phyloP scores from a whole-genome alignment of 1,140 invertebrate genomes.

The Trichonephila inaurata region DNA sequence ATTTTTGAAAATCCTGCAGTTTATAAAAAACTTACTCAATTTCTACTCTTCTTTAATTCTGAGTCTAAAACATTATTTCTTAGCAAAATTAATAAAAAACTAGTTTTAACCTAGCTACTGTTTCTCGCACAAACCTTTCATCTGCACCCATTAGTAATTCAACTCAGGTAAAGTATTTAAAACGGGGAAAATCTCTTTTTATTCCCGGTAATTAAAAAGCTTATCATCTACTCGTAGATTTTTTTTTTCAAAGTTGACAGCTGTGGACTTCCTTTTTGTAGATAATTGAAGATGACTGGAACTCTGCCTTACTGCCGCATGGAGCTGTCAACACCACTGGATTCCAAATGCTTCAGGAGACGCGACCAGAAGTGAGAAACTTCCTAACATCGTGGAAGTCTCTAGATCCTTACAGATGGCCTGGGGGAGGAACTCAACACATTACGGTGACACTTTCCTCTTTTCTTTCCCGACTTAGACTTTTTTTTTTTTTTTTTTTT shows the following conservation, averaged over 20 bases:
- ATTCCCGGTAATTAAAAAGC: conserved; percentile 79
- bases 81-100: no score
- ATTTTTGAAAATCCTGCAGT: no score
- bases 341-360: conserved; percentile 90
- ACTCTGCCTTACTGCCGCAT: conserved; percentile 92
- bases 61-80: no score
- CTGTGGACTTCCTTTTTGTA: background rate
- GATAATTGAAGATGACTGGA: conserved; percentile 97
- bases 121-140: no score
- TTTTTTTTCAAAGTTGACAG: background rate
- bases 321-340: conserved; percentile 98
- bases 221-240: background rate
- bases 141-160: no score
- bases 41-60: no score
- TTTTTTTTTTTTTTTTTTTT: conserved; percentile 9
- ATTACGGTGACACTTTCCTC: conserved; percentile 68
- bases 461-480: background rate
- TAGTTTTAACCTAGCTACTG: no score
- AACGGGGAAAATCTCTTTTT: background rate
- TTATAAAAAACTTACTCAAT: no score
- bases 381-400: conserved; percentile 85
- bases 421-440: conserved; percentile 84
- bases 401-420: conserved; percentile 80
- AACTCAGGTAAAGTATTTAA: background rate
- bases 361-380: conserved; percentile 68